A percentile compares a stretch with the other conserved stretches of the same genome.
phyloP scores from a whole-genome alignment of 2,113 vertebrate genomes.

The Pionites leucogaster region DNA sequence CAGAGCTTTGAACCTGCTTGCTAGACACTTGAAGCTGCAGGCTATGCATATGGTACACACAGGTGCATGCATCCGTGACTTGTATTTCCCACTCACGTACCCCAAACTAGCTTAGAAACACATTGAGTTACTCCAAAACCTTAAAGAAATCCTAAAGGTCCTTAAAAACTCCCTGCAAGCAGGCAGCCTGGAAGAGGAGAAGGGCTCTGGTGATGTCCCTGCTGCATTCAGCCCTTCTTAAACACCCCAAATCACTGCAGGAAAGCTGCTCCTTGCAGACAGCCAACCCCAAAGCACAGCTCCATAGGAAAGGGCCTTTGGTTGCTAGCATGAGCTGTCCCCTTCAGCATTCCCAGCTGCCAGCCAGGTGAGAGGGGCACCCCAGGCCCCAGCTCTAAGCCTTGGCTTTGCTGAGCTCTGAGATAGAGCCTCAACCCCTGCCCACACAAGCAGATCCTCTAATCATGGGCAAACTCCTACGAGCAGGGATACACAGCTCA shows the following conservation, averaged over 20 bases:
- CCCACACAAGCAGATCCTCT: no score
- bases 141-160: neutral
- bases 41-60: neutral
- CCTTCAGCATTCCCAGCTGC: neutral
- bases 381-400: neutral
- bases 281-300: neutral
- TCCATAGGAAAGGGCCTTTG: neutral
- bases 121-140: neutral
- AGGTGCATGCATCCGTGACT: neutral
- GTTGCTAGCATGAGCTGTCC: neutral
- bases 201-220: neutral
- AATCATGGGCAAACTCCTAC: neutral
- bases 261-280: neutral
- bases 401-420: neutral
- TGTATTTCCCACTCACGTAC: neutral
- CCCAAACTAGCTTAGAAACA: neutral
- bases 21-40: neutral
- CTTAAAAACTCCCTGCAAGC: neutral
- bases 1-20: neutral
- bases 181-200: neutral
- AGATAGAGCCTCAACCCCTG: neutral
- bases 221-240: neutral
- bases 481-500: neutral
- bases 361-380: accelerated
- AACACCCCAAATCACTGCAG: neutral